Evolutionary conservation across 37 sponge, comb jelly and placozoan genomes (phyloP).

Genomic region (Haliclona indistincta): DNA sequence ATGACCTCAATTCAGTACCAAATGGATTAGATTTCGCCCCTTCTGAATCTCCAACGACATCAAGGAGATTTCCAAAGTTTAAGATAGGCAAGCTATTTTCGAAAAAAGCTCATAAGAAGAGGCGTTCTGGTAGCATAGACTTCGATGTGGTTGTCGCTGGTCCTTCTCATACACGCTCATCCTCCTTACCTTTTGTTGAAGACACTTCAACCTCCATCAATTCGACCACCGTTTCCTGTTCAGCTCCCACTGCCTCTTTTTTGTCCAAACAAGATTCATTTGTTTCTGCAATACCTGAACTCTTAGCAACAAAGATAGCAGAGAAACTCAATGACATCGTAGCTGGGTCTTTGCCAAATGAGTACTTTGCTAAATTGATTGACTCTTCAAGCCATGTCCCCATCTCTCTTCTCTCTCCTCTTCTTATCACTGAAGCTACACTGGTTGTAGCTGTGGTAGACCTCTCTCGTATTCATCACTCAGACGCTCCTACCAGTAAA

Average conservation of each 20-base stretch:
- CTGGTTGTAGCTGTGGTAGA: constrained; percentile 41
- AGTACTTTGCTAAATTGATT: constrained; percentile 24
- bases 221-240: neutral
- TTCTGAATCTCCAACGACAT: neutral
- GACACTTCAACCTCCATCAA: neutral
- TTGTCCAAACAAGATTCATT: neutral
- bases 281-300: constrained; percentile 35
- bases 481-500: no score
- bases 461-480: constrained; percentile 3
- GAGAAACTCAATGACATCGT: constrained; percentile 25
- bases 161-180: no score
- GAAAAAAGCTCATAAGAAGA: neutral
- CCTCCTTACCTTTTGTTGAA: no score
- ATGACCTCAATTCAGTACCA: constrained; percentile 26
- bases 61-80: neutral
- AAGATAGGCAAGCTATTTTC: neutral
- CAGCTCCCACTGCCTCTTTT: neutral
- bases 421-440: constrained; percentile 53
- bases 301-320: constrained; percentile 30
- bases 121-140: neutral
- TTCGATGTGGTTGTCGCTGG: neutral
- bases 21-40: neutral
- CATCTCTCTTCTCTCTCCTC: constrained; percentile 18
- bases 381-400: constrained; percentile 37
- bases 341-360: constrained; percentile 8